These are phyloP conservation scores for Bombylius discolor DNA, from an alignment of 2,888 invertebrate genomes.

Conservation along the genomic window DNA sequence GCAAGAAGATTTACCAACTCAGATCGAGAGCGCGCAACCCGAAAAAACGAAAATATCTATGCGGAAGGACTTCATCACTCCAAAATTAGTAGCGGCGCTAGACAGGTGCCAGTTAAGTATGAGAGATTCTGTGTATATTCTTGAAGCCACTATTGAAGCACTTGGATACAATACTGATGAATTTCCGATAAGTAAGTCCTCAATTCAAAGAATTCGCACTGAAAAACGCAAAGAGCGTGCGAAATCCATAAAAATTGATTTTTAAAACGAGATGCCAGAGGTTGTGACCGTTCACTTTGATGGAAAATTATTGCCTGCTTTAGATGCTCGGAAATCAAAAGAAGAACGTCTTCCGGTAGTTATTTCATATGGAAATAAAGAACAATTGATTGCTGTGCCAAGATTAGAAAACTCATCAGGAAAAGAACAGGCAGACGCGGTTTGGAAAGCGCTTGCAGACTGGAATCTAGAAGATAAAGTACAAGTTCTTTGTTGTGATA, in stretches of 20 bases:
- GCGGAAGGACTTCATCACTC: conserved; percentile 17
- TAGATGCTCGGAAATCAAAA: conserved; percentile 10
- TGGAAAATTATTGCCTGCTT: conserved; percentile 23
- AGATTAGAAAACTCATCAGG: conserved; percentile 18
- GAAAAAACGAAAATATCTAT: conserved; percentile 6
- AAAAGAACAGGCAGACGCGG: conserved; percentile 16
- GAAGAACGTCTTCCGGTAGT: conserved; percentile 24
- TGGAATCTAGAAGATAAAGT: conserved; percentile 16
- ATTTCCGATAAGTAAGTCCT: conserved; percentile 4
- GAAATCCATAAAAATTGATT: conserved; percentile 23
- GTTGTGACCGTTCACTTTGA: conserved; percentile 23
- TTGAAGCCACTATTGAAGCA: conserved; percentile 14
- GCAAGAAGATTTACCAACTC: conserved; percentile 10
- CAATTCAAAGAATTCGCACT: conserved; percentile 22
- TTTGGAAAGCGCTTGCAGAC: conserved; percentile 16
- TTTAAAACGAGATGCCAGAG: conserved; percentile 23
- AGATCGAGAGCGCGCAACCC: conserved; percentile 1
- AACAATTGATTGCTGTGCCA: conserved; percentile 22
- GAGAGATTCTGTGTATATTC: conserved; percentile 17
- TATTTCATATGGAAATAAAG: conserved; percentile 22
- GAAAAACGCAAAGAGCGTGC: too few relatives aligned
- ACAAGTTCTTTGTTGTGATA: conserved; percentile 18
- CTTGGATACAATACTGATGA: too few relatives aligned
- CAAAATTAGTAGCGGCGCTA: conserved; percentile 14
- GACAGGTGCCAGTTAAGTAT: too few relatives aligned